Conservation (phyloP, 2,797 vertebrate species). For the Euphonia xanthogaster region DNA sequence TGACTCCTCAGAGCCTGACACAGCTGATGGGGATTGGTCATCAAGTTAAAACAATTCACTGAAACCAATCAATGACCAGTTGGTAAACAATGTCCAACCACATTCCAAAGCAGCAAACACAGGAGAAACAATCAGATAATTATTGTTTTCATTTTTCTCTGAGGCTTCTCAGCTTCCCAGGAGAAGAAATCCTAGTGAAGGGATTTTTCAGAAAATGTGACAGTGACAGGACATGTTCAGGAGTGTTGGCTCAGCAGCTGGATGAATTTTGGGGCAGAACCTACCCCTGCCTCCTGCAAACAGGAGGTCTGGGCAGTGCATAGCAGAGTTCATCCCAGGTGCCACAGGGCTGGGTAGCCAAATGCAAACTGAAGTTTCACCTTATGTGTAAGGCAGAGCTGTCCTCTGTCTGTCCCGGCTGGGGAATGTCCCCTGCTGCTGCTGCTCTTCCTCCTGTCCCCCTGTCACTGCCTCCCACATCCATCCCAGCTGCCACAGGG, state of each 20-base stretch:
- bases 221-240: rapidly evolving
- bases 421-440: rapidly evolving
- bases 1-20: too few species aligned
- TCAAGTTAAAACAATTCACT: too few species aligned
- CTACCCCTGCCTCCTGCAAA: not conserved
- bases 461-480: not conserved
- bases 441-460: not conserved
- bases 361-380: rapidly evolving
- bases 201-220: too few species aligned
- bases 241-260: not conserved
- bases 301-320: not conserved
- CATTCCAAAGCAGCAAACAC: too few species aligned
- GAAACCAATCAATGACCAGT: too few species aligned
- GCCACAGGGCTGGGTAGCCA: too few species aligned
- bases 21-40: too few species aligned
- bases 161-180: too few species aligned
- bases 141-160: too few species aligned
- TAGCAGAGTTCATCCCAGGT: not conserved
- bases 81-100: too few species aligned
- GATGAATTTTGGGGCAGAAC: not conserved
- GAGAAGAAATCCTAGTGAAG: too few species aligned
- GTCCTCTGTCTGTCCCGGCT: not conserved
- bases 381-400: not conserved
- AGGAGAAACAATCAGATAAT: too few species aligned
- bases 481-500: not conserved